A percentile compares a stretch with the other conserved stretches of the same genome.
phyloP scores from a whole-genome alignment of 2,113 vertebrate genomes.

The Okapia johnstoni region DNA sequence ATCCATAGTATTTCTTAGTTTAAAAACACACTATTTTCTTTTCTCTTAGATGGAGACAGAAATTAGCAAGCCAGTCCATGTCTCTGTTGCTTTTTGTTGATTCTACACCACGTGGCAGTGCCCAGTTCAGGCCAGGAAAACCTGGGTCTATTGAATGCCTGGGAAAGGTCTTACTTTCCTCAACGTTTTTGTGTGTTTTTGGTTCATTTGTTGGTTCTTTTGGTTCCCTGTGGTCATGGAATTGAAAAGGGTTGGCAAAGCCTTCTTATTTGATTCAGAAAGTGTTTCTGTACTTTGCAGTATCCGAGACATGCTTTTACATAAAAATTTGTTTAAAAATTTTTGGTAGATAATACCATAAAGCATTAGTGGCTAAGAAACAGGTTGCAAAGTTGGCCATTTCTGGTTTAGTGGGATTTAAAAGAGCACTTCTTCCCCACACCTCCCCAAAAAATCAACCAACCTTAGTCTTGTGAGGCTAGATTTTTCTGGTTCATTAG shows the following conservation, averaged over 20 bases:
- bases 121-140: background rate
- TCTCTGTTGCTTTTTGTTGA: background rate
- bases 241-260: conserved; percentile 6
- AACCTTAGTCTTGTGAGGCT: background rate
- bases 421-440: background rate
- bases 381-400: background rate
- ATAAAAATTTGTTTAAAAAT: background rate
- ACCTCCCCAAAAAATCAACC: background rate
- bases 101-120: background rate
- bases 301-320: background rate
- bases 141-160: background rate
- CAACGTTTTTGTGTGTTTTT: background rate
- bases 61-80: background rate
- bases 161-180: background rate
- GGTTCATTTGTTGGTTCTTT: background rate
- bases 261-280: background rate
- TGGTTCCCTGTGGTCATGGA: background rate
- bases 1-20: background rate
- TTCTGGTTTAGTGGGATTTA: background rate
- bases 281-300: background rate
- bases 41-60: background rate
- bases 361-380: background rate
- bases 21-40: background rate
- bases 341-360: background rate
- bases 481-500: background rate